Evolutionary conservation across 1,140 invertebrate species (phyloP).

Genomic region (Orussus abietinus): DNA sequence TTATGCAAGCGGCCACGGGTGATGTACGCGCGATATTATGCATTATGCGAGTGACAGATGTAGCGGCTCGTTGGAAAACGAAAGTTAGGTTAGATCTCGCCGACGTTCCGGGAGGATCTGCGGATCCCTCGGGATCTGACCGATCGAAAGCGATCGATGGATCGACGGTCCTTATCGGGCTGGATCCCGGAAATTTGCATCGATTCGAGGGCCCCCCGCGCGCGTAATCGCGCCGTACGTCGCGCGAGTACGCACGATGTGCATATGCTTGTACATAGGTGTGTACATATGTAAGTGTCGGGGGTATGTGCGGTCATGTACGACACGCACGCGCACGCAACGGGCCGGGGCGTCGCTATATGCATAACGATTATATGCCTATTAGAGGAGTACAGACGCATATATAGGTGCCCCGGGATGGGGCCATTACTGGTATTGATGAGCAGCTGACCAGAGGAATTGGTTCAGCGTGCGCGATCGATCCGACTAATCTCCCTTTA

Average conservation of each 20-base stretch:
- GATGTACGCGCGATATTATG: constrained; percentile 30
- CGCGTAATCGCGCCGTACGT: no score
- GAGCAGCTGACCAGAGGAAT: constrained; percentile 46
- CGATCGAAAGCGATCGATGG: no score
- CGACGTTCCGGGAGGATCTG: not conserved
- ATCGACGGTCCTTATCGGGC: no score
- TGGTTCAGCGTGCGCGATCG: constrained; percentile 45
- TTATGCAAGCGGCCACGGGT: constrained; percentile 31
- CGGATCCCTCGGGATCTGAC: no score
- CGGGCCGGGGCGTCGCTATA: constrained; percentile 27
- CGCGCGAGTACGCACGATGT: no score
- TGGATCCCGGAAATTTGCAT: constrained; percentile 26
- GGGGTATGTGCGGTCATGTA: constrained; percentile 10
- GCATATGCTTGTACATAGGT: no score
- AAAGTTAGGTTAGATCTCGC: no score
- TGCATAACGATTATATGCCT: constrained; percentile 54
- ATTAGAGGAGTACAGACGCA: constrained; percentile 45
- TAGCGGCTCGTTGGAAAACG: constrained; percentile 26
- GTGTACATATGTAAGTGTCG: constrained; percentile 34
- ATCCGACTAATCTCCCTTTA: constrained; percentile 44
- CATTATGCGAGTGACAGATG: constrained; percentile 39
- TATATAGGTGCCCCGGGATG: constrained; percentile 19
- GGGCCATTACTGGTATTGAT: constrained; percentile 42
- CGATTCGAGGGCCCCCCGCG: no score
- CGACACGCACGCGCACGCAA: constrained; percentile 3